Evolutionary conservation across 2,797 vertebrate genomes (phyloP).

Genomic region (Schizopygopsis pylzovi): DNA sequence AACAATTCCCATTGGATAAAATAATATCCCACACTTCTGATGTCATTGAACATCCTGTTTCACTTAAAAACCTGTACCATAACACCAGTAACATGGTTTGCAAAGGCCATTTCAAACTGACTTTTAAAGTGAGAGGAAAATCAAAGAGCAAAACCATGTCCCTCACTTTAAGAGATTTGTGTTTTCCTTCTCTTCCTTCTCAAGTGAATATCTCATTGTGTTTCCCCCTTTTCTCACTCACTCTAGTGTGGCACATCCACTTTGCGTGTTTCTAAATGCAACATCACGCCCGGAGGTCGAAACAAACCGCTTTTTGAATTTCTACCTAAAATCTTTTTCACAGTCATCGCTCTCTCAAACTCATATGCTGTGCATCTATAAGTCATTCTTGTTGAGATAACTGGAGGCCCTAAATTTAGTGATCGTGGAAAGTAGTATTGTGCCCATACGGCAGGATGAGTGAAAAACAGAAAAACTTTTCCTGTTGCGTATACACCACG

Average conservation of each 20-base stretch:
- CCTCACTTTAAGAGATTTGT: conserved; percentile 16
- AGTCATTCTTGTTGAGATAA: conserved; percentile 21
- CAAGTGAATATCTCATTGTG: not conserved
- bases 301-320: conserved; percentile 26
- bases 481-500: not conserved
- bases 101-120: not conserved
- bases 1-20: not conserved
- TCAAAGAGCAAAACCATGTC: conserved; percentile 12
- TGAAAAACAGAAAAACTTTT: not conserved
- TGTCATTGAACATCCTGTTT: not conserved
- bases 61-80: not conserved
- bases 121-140: conserved; percentile 13
- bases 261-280: conserved; percentile 29
- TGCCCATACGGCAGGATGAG: not conserved
- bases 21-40: not conserved
- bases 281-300: conserved; percentile 58
- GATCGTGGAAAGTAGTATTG: conserved; percentile 23
- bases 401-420: conserved; percentile 33
- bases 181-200: not conserved
- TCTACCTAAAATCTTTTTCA: not conserved
- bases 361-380: not conserved
- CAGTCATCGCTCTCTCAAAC: not conserved
- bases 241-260: conserved; percentile 11
- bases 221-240: not conserved
- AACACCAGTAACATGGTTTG: not conserved